phyloP scores from a whole-genome alignment of 2,888 invertebrate species.

The Leptopilina drosophilae region DNA sequence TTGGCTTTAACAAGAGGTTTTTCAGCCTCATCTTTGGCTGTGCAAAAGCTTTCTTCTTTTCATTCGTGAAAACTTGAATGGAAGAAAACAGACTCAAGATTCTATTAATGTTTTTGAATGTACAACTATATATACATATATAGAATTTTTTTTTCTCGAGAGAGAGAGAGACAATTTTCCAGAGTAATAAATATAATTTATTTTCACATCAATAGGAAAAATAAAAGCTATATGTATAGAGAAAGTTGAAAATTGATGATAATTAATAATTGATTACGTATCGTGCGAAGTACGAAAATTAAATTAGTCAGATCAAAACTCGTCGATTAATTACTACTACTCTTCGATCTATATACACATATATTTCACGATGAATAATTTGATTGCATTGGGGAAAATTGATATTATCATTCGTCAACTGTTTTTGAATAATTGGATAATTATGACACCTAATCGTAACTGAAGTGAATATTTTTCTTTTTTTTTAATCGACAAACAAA shows the following conservation, averaged over 20 bases:
- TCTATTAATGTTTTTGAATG: too few relatives aligned
- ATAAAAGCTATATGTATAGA: too few relatives aligned
- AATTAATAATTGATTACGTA: conserved; percentile 20
- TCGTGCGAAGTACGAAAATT: conserved; percentile 29
- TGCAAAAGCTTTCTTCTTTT: conserved; percentile 37
- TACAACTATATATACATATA: too few relatives aligned
- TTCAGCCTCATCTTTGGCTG: conserved; percentile 45
- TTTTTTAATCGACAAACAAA: too few relatives aligned
- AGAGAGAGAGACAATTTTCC: too few relatives aligned
- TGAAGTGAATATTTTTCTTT: too few relatives aligned
- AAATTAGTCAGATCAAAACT: conserved; percentile 31
- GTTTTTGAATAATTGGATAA: conserved; percentile 16
- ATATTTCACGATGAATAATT: conserved; percentile 36
- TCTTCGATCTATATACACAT: too few relatives aligned
- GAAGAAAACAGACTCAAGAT: too few relatives aligned
- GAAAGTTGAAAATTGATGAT: not conserved
- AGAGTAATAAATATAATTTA: too few relatives aligned
- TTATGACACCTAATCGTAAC: not conserved
- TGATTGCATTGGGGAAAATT: conserved; percentile 17
- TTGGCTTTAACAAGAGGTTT: conserved; percentile 65
- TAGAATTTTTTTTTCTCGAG: too few relatives aligned
- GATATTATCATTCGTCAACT: conserved; percentile 12
- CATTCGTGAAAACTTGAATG: conserved; percentile 12
- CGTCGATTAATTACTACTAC: conserved; percentile 26
- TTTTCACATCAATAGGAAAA: too few relatives aligned